A percentile compares a stretch with the other conserved stretches of the same genome.
Conservation (phyloP, 2,888 invertebrate genomes). For the Caenorhabditis wallacei region DNA sequence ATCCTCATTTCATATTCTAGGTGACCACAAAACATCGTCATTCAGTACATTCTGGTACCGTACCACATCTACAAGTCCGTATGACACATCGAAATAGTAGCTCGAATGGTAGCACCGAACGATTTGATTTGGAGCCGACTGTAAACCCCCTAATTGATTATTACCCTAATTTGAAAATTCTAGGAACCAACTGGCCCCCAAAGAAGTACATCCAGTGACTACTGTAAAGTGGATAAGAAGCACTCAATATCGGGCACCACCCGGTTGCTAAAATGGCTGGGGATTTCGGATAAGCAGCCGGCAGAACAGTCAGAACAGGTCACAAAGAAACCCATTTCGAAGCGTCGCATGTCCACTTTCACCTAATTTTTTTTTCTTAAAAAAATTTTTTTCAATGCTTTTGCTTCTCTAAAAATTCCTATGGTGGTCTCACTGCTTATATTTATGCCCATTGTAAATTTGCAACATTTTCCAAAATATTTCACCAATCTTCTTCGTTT, state of each 20-base stretch:
- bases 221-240: slow-evolving; percentile 69
- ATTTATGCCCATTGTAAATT: neutral
- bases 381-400: slow-evolving; percentile 7
- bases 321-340: slow-evolving; percentile 63
- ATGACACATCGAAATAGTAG: slow-evolving; percentile 60
- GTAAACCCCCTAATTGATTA: neutral
- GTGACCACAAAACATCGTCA: slow-evolving; percentile 65
- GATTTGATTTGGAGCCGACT: slow-evolving; percentile 52
- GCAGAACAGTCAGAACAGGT: slow-evolving; percentile 47
- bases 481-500: neutral
- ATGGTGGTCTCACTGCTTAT: neutral
- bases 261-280: slow-evolving; percentile 74
- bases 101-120: slow-evolving; percentile 43
- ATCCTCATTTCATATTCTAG: slow-evolving; percentile 19
- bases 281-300: slow-evolving; percentile 67
- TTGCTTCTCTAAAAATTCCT: neutral
- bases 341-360: slow-evolving; percentile 75
- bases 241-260: slow-evolving; percentile 63
- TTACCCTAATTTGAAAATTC: neutral
- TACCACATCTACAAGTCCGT: slow-evolving; percentile 63
- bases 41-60: slow-evolving; percentile 61
- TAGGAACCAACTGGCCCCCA: slow-evolving; percentile 68
- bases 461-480: neutral
- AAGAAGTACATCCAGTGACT: slow-evolving; percentile 68
- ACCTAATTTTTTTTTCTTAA: slow-evolving; percentile 50